Evolutionary conservation across 2,113 vertebrate genomes (phyloP).

Genomic region (Eulacestoma nigropectus): DNA sequence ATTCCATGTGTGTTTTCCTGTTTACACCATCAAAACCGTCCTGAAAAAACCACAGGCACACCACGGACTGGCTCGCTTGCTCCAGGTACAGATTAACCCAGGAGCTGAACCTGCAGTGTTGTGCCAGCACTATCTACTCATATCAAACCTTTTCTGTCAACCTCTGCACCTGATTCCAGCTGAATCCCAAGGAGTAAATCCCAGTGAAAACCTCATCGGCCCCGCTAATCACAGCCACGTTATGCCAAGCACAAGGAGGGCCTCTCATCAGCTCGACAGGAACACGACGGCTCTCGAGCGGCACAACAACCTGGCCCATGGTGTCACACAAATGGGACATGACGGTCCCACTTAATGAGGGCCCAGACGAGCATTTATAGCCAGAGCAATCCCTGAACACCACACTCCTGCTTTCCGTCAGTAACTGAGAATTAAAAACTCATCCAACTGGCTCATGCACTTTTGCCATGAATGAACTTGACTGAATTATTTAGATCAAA

Average conservation of each 20-base stretch:
- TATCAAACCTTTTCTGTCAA: background rate
- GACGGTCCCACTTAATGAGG: background rate
- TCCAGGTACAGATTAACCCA: accelerated
- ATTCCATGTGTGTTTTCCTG: background rate
- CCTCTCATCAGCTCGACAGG: background rate
- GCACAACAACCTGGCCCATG: background rate
- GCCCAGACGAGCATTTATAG: background rate
- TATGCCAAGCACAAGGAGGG: background rate
- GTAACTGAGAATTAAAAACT: slow-evolving; percentile 1
- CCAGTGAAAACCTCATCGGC: background rate
- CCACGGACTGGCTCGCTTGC: accelerated
- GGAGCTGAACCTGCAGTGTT: background rate
- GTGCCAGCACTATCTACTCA: accelerated
- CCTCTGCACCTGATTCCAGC: background rate
- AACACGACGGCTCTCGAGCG: background rate
- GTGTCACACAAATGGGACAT: background rate
- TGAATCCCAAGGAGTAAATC: background rate
- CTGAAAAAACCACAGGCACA: background rate
- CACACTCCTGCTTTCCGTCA: background rate
- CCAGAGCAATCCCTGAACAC: background rate
- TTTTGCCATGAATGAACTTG: background rate
- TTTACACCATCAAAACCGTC: background rate
- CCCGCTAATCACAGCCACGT: background rate
- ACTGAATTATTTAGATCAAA: slow-evolving; percentile 20
- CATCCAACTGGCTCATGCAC: slow-evolving; percentile 41